Conservation (phyloP, 2,113 vertebrate genomes). For the Platichthys stellatus region DNA sequence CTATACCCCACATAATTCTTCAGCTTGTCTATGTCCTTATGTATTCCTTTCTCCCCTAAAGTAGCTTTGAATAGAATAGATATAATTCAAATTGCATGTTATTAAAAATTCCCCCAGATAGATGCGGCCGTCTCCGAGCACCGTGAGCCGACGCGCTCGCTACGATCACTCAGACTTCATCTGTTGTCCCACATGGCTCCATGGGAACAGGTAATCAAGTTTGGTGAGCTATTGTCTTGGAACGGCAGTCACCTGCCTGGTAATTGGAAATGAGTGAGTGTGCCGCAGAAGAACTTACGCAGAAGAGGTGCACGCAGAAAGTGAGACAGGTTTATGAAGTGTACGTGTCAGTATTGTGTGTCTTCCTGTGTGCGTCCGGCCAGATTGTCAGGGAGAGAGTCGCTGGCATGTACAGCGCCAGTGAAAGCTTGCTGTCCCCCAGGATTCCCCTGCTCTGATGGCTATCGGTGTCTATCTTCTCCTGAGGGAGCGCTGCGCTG, state of each 20-base stretch:
- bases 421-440: conserved; percentile 46
- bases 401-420: conserved; percentile 28
- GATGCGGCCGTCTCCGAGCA: conserved; percentile 56
- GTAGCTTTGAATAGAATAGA: conserved; percentile 19
- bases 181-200: conserved; percentile 59
- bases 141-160: conserved; percentile 34
- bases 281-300: conserved; percentile 59
- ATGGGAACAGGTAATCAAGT: conserved; percentile 77
- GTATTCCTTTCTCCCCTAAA: background rate
- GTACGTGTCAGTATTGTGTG: conserved; percentile 14
- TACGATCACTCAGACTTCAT: conserved; percentile 63
- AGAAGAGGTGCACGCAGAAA: conserved; percentile 36
- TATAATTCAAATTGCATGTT: too few relatives aligned
- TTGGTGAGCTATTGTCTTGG: conserved; percentile 69
- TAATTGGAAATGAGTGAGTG: conserved; percentile 76
- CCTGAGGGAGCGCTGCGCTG: conserved; percentile 31
- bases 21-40: background rate
- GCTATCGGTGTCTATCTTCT: conserved; percentile 58
- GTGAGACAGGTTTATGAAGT: conserved; percentile 40
- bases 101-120: conserved; percentile 32
- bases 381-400: conserved; percentile 45
- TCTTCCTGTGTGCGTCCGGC: conserved; percentile 23
- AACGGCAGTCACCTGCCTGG: conserved; percentile 65
- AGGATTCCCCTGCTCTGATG: conserved; percentile 59
- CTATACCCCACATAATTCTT: too few relatives aligned